Evolutionary conservation across 2,888 invertebrate species (phyloP).

Genomic region (Alloscopus bannaensis): DNA sequence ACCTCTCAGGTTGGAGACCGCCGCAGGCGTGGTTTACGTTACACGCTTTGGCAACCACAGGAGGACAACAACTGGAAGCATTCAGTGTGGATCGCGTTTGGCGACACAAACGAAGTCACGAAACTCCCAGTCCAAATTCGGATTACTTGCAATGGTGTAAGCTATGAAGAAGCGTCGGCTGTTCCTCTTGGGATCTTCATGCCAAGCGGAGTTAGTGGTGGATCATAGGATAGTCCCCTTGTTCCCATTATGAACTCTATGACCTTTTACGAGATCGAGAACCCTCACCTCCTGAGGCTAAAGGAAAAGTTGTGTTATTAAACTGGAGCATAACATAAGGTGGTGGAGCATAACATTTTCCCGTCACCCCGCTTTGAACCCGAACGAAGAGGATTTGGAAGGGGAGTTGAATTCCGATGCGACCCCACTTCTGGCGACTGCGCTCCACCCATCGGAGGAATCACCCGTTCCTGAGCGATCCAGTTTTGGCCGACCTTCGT

Average conservation of each 20-base stretch:
- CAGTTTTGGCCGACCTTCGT: too few relatives aligned
- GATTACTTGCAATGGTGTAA: constrained; percentile 1
- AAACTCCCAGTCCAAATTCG: constrained; percentile 3
- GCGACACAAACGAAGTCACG: constrained; percentile 1
- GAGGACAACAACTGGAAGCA: too few relatives aligned
- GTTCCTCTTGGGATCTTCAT: not conserved
- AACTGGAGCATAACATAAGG: too few relatives aligned
- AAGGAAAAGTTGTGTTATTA: constrained; percentile 61
- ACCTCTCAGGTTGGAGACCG: not conserved
- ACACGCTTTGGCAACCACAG: too few relatives aligned
- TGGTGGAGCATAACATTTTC: too few relatives aligned
- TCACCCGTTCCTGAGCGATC: too few relatives aligned
- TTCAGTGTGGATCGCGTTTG: not conserved
- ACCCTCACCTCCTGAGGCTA: not conserved
- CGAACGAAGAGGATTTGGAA: too few relatives aligned
- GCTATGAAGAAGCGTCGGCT: not conserved
- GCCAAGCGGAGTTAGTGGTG: not conserved
- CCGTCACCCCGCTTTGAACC: too few relatives aligned
- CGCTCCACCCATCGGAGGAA: too few relatives aligned
- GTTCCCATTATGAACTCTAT: constrained; percentile 10
- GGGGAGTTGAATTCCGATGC: too few relatives aligned
- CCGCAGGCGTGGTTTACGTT: too few relatives aligned
- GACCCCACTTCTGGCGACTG: too few relatives aligned
- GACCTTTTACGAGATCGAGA: not conserved
- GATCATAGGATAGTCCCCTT: constrained; percentile 19